Evolutionary conservation across 1,140 invertebrate species (phyloP), one percentile per base, ranked within the genome.

Genomic region (Danaus plexippus): DNA sequence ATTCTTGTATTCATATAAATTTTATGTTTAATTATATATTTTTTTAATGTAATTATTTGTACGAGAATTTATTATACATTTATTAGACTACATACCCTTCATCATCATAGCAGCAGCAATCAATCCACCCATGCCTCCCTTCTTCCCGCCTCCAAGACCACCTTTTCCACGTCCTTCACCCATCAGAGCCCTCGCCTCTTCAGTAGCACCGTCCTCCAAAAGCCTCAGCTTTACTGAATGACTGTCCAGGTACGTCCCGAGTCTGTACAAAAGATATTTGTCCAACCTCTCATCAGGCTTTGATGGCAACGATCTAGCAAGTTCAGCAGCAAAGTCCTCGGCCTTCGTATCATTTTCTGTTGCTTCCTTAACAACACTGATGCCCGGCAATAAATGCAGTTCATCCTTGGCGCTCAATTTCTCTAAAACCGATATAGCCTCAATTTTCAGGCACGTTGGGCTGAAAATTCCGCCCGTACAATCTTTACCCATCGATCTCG

Each of bases 211-310:
- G 11, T 91, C 90, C 71, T 93, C 91, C 65, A 93, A 88, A 11
- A 95, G 81, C 63, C 91, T 92, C 32, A 95, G 88, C 45, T 91
- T 92, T 49, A 95, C 88, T 0, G 92, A 90, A 61, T 94, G 93
- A 9, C 89, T 91, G 69, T 91, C 92, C 15, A 95, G 78, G 52
- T 94, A 94, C 58, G 85, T 91, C 15, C 90, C 90, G 32, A 94
- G 77, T 73, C 93, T 92, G 64, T 91, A 91, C 53, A 94, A 64
- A 41, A 95, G 80, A 56, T 91, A 94, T 42, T 92, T 92, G 71
- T 95, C 93, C 12, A 95, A 72, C n/a, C 92, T 87, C 40, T 92
- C 92, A 59, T 93, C 92, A 3, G 92, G 90, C 66, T 94, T 93
- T 52, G 92, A 91, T 0, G 93, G 92, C 72, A 93, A 92, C 43